Evolutionary conservation across 2,888 invertebrate species (phyloP).

Genomic region (Lordiphosa fenestrarum): DNA sequence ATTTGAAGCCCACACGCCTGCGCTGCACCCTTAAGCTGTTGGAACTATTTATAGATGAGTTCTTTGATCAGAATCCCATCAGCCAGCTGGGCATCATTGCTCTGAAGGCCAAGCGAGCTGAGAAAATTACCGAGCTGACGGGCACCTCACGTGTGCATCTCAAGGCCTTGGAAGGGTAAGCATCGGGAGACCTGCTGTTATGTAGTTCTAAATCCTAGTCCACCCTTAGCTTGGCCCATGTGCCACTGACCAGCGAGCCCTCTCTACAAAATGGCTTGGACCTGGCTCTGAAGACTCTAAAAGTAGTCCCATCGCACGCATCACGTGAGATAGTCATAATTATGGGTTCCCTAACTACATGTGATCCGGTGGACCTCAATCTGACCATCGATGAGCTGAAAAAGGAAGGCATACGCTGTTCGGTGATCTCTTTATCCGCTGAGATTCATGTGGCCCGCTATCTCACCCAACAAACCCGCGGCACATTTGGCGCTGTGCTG

Average conservation of each 20-base stretch:
- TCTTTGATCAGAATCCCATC: slow-evolving; percentile 99
- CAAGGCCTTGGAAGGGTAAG: slow-evolving; percentile 84
- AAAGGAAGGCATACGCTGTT: slow-evolving; percentile 92
- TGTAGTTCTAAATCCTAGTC: neutral
- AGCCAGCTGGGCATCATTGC: slow-evolving; percentile 96
- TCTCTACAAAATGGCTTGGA: slow-evolving; percentile 97
- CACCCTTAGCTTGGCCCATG: slow-evolving; percentile 82
- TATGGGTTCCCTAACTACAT: slow-evolving; percentile 96
- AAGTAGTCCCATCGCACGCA: slow-evolving; percentile 95
- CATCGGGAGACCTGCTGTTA: neutral
- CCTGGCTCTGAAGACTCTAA: slow-evolving; percentile 90
- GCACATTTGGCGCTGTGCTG: slow-evolving; percentile 91
- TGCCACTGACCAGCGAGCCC: slow-evolving; percentile 92
- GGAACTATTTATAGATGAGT: slow-evolving; percentile 96
- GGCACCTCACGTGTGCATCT: slow-evolving; percentile 92
- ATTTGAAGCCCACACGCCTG: slow-evolving; percentile 95
- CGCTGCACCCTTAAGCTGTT: slow-evolving; percentile 93
- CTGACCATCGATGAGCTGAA: slow-evolving; percentile 89
- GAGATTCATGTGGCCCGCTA: slow-evolving; percentile 95
- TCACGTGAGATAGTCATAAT: slow-evolving; percentile 96
- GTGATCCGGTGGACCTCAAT: slow-evolving; percentile 96
- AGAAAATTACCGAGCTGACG: slow-evolving; percentile 93
- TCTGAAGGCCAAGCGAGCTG: slow-evolving; percentile 95
- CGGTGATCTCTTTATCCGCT: slow-evolving; percentile 96
- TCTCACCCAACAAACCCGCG: slow-evolving; percentile 92